These are phyloP conservation scores for Ovis aries DNA, from an alignment of 2,113 vertebrate genomes.

Conservation along the genomic window ARS-UI_Ramb_v3.0 NC_056063.1:602001-602500, in stretches of 20 bases:
- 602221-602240: neutral
- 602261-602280: neutral
- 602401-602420: neutral
- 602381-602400: neutral
- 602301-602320: neutral
- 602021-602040: neutral
- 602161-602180: neutral
- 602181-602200: neutral
- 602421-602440: neutral
- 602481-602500: neutral
- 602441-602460: neutral
- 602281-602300: neutral
- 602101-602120: neutral
- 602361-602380: neutral
- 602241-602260: neutral
- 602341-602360: neutral
- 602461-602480: neutral
- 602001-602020: neutral
- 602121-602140: neutral
- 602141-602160: neutral
- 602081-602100: neutral
- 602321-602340: neutral
- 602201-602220: neutral
- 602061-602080: neutral
- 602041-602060: neutral